Percentiles rank a stretch among this genome's conserved stretches.
Conservation (phyloP, 2,888 invertebrate species). For the Ophion ventricosus region DNA sequence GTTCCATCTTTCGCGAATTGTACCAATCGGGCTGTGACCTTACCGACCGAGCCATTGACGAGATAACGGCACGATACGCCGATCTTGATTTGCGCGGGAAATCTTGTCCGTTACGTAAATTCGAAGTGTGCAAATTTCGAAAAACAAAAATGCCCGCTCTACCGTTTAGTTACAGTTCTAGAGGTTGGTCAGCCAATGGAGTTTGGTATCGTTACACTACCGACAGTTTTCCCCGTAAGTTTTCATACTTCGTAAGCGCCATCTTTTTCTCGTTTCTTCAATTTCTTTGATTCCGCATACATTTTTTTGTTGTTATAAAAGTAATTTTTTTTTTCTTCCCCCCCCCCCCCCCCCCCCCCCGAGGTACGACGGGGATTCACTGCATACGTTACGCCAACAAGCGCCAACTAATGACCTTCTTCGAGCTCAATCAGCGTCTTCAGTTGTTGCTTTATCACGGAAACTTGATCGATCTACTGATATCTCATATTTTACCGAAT, state of each 20-base stretch:
- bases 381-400: conserved; percentile 75
- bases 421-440: conserved; percentile 73
- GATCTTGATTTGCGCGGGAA: conserved; percentile 68
- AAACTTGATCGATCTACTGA: conserved; percentile 72
- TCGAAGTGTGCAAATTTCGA: conserved; percentile 58
- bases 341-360: too few species aligned
- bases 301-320: background rate
- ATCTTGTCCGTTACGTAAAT: conserved; percentile 52
- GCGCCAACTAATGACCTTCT: conserved; percentile 73
- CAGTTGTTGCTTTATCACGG: conserved; percentile 74
- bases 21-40: conserved; percentile 52
- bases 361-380: conserved; percentile 70
- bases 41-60: conserved; percentile 34
- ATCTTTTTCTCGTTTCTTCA: background rate
- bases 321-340: conserved; percentile 53
- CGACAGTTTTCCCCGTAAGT: conserved; percentile 73
- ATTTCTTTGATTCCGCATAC: background rate
- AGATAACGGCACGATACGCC: conserved; percentile 62
- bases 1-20: conserved; percentile 62
- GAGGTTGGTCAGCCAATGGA: conserved; percentile 73
- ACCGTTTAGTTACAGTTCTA: conserved; percentile 4
- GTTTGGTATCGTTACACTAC: conserved; percentile 76
- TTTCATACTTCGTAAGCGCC: background rate
- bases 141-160: conserved; percentile 26
- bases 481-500: conserved; percentile 71